These are phyloP conservation scores for Leucoraja erinaceus DNA, from an alignment of 2,113 vertebrate species.

Conservation along the genomic window DNA sequence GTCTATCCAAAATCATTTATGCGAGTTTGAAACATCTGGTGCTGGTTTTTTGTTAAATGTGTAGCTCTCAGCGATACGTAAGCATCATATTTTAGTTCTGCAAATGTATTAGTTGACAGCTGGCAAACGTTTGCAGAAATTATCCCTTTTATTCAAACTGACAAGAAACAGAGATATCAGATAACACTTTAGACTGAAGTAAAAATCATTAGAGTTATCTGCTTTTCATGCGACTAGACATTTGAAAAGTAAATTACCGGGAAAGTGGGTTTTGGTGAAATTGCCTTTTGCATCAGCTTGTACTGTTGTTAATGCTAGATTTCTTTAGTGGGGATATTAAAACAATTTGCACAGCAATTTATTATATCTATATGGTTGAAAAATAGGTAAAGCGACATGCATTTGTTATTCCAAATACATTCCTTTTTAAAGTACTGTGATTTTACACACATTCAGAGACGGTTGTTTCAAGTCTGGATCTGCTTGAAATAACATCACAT, in stretches of 20 bases:
- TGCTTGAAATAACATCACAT: background rate
- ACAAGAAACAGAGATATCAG: slow-evolving; percentile 36
- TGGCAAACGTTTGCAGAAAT: slow-evolving; percentile 52
- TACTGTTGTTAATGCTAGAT: background rate
- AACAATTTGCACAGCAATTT: background rate
- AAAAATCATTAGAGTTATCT: slow-evolving; percentile 36
- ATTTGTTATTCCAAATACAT: background rate
- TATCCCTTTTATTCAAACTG: slow-evolving; percentile 31
- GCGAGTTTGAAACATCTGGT: slow-evolving; percentile 45
- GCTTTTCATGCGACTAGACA: slow-evolving; percentile 19
- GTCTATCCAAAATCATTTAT: background rate
- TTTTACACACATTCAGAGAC: background rate
- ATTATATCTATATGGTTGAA: background rate
- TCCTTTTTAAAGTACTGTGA: too few relatives aligned
- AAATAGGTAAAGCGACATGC: background rate
- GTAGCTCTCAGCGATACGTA: slow-evolving; percentile 49
- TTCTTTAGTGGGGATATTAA: background rate
- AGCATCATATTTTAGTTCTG: slow-evolving; percentile 46
- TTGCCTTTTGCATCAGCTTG: background rate
- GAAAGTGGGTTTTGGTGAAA: background rate
- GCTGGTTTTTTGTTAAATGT: slow-evolving; percentile 48
- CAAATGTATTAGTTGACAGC: slow-evolving; percentile 49
- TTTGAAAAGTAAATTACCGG: slow-evolving; percentile 14
- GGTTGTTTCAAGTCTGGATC: background rate
- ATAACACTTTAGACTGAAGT: slow-evolving; percentile 33